A percentile compares a stretch with the other conserved stretches of the same genome.
phyloP scores from a whole-genome alignment of 2,113 vertebrate species.

The Pseudois nayaur region DNA sequence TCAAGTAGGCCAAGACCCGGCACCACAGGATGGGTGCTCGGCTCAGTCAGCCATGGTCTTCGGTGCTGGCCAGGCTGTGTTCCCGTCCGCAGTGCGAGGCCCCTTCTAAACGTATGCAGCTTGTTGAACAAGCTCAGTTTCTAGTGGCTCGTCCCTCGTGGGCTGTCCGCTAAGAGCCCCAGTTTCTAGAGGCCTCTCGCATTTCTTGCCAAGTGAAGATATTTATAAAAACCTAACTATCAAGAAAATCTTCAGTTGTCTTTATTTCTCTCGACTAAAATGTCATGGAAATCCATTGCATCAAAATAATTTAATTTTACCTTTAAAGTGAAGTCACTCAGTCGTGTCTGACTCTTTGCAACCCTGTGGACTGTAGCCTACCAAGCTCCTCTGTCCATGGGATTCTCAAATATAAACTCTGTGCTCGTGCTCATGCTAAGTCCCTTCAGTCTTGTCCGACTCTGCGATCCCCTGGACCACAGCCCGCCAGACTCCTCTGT shows the following conservation, averaged over 20 bases:
- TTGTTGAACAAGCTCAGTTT: neutral
- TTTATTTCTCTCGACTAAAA: neutral
- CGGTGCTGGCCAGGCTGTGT: neutral
- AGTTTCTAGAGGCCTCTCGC: neutral
- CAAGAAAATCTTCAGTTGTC: neutral
- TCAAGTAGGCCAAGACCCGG: rapidly evolving
- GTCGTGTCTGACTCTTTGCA: too few species aligned
- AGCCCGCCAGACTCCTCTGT: neutral
- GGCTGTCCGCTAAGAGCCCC: neutral
- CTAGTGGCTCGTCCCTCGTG: neutral
- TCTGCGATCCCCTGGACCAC: neutral
- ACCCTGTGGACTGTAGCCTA: too few species aligned
- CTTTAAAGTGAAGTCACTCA: neutral
- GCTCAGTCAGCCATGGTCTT: neutral
- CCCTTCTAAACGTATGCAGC: neutral
- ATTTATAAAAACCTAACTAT: neutral
- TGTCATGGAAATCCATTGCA: neutral
- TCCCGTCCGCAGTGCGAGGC: rapidly evolving
- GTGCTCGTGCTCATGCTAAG: neutral
- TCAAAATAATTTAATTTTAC: neutral
- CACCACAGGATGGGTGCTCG: too few species aligned
- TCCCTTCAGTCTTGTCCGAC: neutral
- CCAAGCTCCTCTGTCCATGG: too few species aligned
- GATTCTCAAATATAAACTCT: neutral
- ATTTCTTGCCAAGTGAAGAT: too few species aligned